These are phyloP conservation scores for Limnodromus scolopaceus DNA, from an alignment of 2,797 vertebrate species.

Conservation along the genomic window DNA sequence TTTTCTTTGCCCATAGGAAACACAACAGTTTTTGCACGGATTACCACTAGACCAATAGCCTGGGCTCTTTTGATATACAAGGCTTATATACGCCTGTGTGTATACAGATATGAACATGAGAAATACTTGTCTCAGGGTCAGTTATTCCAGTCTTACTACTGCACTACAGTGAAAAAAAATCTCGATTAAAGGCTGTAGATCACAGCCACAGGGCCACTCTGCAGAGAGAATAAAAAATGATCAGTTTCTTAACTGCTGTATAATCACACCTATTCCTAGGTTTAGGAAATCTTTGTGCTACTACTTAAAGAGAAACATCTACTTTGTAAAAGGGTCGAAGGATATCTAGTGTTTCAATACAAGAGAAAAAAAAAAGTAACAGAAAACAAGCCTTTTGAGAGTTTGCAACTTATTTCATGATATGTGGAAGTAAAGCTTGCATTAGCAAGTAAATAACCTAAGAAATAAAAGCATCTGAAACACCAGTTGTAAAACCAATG, in stretches of 20 bases:
- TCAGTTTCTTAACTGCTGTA: neutral
- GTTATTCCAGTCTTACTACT: neutral
- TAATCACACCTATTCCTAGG: neutral
- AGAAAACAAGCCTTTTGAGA: neutral
- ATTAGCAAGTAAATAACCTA: neutral
- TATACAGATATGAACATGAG: neutral
- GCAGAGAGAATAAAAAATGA: neutral
- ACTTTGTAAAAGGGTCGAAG: neutral
- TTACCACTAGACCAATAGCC: neutral
- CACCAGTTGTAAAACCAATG: neutral
- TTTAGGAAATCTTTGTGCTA: neutral
- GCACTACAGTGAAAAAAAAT: neutral
- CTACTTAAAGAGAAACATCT: neutral
- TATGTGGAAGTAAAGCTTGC: neutral
- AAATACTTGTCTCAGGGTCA: neutral
- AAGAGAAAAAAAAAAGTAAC: neutral
- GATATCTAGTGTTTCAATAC: neutral
- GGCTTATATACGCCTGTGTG: rapidly evolving
- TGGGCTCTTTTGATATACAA: neutral
- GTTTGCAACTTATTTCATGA: neutral
- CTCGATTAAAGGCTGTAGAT: neutral
- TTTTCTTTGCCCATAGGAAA: neutral
- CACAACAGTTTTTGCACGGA: neutral
- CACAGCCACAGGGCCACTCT: neutral
- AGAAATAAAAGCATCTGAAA: neutral